These are phyloP conservation scores for Ramphastos sulfuratus DNA, from an alignment of 2,113 vertebrate genomes.

Conservation along the genomic window DNA sequence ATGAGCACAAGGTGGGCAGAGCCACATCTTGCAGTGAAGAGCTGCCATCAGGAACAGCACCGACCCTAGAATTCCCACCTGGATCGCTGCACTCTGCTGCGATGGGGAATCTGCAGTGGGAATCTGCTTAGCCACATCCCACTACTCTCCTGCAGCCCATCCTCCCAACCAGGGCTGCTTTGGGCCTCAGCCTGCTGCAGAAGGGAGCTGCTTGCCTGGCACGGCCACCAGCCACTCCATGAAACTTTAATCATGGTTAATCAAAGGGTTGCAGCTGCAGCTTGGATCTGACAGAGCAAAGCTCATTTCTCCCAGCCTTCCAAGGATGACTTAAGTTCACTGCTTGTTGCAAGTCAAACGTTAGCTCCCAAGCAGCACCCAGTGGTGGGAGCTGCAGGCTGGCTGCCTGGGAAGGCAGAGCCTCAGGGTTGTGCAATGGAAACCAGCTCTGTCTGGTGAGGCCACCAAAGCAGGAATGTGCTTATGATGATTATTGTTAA, in stretches of 20 bases:
- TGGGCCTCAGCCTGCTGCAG: neutral
- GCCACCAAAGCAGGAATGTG: neutral
- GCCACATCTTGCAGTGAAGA: rapidly evolving
- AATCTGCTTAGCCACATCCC: rapidly evolving
- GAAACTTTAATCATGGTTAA: neutral
- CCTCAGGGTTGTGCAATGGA: neutral
- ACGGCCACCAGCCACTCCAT: neutral
- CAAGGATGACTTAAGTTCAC: neutral
- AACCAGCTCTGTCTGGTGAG: neutral
- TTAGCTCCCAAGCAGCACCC: constrained; percentile 10
- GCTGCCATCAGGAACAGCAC: rapidly evolving
- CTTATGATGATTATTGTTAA: neutral
- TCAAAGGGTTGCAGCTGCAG: constrained; percentile 14
- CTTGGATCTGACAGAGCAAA: neutral
- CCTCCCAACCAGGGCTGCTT: neutral
- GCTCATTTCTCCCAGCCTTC: neutral
- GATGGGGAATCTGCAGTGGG: rapidly evolving
- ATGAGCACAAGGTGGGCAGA: rapidly evolving
- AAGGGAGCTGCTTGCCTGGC: neutral
- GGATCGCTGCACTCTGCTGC: neutral
- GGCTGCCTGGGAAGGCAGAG: neutral
- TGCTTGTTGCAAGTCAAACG: neutral
- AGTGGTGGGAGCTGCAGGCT: neutral
- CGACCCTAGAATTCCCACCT: rapidly evolving
- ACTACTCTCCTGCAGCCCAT: neutral